Conservation (phyloP, 2,888 invertebrate genomes). For the Keiferia lycopersicella region DNA sequence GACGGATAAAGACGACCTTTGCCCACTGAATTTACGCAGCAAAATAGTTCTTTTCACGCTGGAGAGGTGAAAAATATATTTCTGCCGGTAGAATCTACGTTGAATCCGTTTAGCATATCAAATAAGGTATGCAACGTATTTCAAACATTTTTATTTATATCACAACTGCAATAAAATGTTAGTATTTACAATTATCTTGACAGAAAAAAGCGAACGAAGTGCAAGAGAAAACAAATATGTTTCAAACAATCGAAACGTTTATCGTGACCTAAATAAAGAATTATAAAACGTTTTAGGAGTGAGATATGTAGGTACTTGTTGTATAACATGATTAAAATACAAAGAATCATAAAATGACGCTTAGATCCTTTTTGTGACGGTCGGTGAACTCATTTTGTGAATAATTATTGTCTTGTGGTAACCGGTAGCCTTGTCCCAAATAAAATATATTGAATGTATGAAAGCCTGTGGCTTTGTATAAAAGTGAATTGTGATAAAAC, state of each 20-base stretch:
- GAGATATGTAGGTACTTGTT: conserved; percentile 15
- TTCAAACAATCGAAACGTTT: conserved; percentile 39
- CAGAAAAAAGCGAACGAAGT: conserved; percentile 38
- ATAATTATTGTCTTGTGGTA: not conserved
- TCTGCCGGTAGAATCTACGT: not conserved
- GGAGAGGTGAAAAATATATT: too few relatives aligned
- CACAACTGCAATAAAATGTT: conserved; percentile 29
- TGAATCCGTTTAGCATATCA: not conserved
- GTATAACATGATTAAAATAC: conserved; percentile 26
- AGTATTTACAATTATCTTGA: conserved; percentile 32
- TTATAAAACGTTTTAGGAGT: conserved; percentile 3
- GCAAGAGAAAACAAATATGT: conserved; percentile 27
- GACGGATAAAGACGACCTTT: too few relatives aligned
- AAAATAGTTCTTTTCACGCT: too few relatives aligned
- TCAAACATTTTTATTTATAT: conserved; percentile 10
- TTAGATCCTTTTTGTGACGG: conserved; percentile 15
- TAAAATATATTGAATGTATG: not conserved
- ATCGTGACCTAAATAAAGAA: conserved; percentile 31
- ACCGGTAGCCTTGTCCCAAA: not conserved
- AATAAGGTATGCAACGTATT: not conserved
- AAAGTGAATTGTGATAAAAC: too few relatives aligned
- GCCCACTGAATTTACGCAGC: too few relatives aligned
- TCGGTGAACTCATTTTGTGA: conserved; percentile 21
- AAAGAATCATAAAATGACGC: conserved; percentile 26
- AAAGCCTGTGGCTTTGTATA: too few relatives aligned